phyloP scores from a whole-genome alignment of 2,888 invertebrate species.

The Zaprionus lineosus region DNA sequence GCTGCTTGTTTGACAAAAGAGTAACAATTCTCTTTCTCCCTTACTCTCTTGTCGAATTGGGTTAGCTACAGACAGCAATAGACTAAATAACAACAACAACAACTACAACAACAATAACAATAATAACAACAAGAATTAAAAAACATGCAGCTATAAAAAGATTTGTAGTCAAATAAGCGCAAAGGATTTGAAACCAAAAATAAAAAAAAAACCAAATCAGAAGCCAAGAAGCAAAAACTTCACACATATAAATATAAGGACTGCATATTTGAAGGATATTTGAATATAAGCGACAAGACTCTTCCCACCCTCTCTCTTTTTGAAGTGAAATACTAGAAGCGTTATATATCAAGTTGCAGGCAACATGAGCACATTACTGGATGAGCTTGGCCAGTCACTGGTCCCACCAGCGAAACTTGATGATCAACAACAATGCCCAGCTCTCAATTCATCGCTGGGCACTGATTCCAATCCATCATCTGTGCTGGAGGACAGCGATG shows the following conservation, averaged over 20 bases:
- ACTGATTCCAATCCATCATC: constrained; percentile 54
- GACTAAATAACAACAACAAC: constrained; percentile 18
- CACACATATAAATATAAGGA: neutral
- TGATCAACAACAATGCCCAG: constrained; percentile 18
- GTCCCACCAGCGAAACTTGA: constrained; percentile 21
- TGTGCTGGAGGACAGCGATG: constrained; percentile 57
- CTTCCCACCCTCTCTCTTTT: constrained; percentile 15
- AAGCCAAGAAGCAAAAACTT: neutral
- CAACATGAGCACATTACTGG: constrained; percentile 47
- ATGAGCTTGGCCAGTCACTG: constrained; percentile 49
- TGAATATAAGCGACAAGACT: constrained; percentile 7
- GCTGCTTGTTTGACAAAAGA: constrained; percentile 1
- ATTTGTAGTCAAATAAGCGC: constrained; percentile 28
- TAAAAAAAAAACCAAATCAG: constrained; percentile 5
- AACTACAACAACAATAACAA: constrained; percentile 11
- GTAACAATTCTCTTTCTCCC: constrained; percentile 11
- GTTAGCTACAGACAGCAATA: constrained; percentile 36
- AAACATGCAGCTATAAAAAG: constrained; percentile 39
- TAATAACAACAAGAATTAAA: constrained; percentile 11
- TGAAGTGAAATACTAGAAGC: constrained; percentile 1
- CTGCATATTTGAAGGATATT: neutral
- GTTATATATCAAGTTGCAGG: constrained; percentile 11
- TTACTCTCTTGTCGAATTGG: constrained; percentile 29
- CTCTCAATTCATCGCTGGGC: constrained; percentile 35
- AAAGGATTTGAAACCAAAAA: constrained; percentile 34